Base-by-base conservation (phyloP, 2,113 vertebrate genomes). In the cattle (Bos taurus) region DNA sequence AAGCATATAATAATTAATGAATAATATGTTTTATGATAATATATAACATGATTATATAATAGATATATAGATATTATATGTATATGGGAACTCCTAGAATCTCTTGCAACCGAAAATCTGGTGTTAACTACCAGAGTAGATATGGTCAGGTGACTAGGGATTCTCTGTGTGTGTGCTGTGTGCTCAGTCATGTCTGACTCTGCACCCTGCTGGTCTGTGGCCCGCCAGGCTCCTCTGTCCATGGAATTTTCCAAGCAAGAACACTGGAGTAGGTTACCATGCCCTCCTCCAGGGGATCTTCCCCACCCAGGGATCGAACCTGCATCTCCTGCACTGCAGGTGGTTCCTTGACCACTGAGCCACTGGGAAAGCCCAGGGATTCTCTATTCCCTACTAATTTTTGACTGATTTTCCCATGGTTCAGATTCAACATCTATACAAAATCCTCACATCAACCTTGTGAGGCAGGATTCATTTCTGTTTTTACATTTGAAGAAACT, bases 21-120 rank as follows among this genome's bases (percentile, higher is more conserved):
- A 54, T 62, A 52, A 46, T 33, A 88, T 85, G 10, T 62, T 36
- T 83, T 90, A 77, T 83, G 64, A 50, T 57, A 82, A 84, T 28
- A 33, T 93, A 54, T 89, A 59, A 83, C 6, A 62, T 85, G 50
- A 67, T 36, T 62, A n/a, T 43, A 30, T 71, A 36, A 74, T 19
- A 78, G 9, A 46, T 67, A 50, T 12, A 48, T 46, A 46, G 46
- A 46, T 46, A 46, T 46, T 46, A 46, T 52, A 43, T 16, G 50
- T 56, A 48, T 57, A 48, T 71, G 82, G 60, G 33, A 88, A 93
- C 28, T 82, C 82, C 33, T 54, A 30, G 57, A 82, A 26, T 89
- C 50, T 23, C 88, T 96, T 43, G 59, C 82, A 86, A 54, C 86
- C 94, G 60, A 94, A 95, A 97, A 92, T 17, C 14, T 92, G 48